Percentiles rank a stretch among this genome's conserved stretches.
phyloP scores from a whole-genome alignment of 2,888 invertebrate species.

The Cerastis rubricosa region DNA sequence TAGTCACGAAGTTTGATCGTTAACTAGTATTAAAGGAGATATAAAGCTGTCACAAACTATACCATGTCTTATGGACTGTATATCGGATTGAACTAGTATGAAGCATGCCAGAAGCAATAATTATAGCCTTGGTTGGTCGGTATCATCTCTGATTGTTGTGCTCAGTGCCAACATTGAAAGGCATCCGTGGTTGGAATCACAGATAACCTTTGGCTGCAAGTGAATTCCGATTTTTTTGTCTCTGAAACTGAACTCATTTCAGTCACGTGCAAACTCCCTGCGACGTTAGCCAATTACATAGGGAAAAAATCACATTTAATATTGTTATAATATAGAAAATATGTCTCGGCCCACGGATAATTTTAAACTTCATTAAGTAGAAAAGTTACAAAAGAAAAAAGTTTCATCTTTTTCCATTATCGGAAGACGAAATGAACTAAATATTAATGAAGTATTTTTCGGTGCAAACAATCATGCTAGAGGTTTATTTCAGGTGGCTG shows the following conservation, averaged over 20 bases:
- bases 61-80: conserved; percentile 68
- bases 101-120: conserved; percentile 30
- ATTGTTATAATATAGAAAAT: conserved; percentile 34
- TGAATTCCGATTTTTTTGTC: conserved; percentile 76
- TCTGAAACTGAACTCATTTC: conserved; percentile 71
- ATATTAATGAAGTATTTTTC: conserved; percentile 20
- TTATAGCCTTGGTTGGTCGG: conserved; percentile 62
- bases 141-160: conserved; percentile 79
- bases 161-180: conserved; percentile 75
- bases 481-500: not conserved
- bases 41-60: conserved; percentile 71
- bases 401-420: conserved; percentile 33
- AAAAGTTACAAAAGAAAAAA: conserved; percentile 33
- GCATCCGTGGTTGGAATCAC: conserved; percentile 76
- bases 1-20: conserved; percentile 75
- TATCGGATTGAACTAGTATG: conserved; percentile 57
- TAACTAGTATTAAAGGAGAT: conserved; percentile 74
- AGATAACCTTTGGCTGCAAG: conserved; percentile 77
- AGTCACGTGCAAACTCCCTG: conserved; percentile 72
- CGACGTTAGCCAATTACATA: conserved; percentile 53
- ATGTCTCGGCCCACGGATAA: not conserved
- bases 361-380: conserved; percentile 16
- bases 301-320: conserved; percentile 39
- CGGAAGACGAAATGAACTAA: conserved; percentile 12
- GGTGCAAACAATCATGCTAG: conserved; percentile 7